These are phyloP conservation scores for Trigoniulus corallinus DNA, from an alignment of 1,140 invertebrate genomes.

Conservation along the genomic window DNA sequence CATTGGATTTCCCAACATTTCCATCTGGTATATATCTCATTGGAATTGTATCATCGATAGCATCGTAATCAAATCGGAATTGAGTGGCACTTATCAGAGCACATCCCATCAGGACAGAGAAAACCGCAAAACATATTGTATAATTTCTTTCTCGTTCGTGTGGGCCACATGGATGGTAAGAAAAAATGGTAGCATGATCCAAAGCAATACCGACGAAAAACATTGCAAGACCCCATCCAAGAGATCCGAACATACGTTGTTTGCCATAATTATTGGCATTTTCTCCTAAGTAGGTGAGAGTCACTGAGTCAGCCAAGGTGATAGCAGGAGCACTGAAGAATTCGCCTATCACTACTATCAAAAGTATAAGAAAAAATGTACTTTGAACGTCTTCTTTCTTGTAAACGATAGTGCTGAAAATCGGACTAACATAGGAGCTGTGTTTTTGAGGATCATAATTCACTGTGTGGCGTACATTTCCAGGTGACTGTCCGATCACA, in stretches of 20 bases:
- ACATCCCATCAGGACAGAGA: constrained; percentile 90
- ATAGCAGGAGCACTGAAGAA: constrained; percentile 95
- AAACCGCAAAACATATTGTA: constrained; percentile 94
- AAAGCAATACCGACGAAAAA: constrained; percentile 96
- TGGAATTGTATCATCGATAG: constrained; percentile 6
- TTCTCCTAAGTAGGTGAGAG: constrained; percentile 76
- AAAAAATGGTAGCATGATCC: constrained; percentile 82
- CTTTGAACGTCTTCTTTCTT: constrained; percentile 73
- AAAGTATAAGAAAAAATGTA: constrained; percentile 81
- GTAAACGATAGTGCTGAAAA: constrained; percentile 88
- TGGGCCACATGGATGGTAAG: constrained; percentile 59
- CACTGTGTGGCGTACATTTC: constrained; percentile 53
- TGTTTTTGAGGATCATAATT: constrained; percentile 65
- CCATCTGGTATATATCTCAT: constrained; percentile 1
- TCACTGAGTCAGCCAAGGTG: constrained; percentile 87
- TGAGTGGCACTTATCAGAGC: constrained; percentile 85
- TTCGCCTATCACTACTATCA: constrained; percentile 89
- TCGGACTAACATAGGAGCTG: constrained; percentile 67
- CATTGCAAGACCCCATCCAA: constrained; percentile 97
- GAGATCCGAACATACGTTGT: constrained; percentile 94
- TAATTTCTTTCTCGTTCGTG: constrained; percentile 89
- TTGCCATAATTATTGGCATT: constrained; percentile 80
- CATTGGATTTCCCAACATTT: not conserved
- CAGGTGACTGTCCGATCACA: constrained; percentile 48
- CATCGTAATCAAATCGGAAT: constrained; percentile 32